These are phyloP conservation scores for Gopherus flavomarginatus DNA, from an alignment of 2,113 vertebrate genomes.

Conservation along the genomic window DNA sequence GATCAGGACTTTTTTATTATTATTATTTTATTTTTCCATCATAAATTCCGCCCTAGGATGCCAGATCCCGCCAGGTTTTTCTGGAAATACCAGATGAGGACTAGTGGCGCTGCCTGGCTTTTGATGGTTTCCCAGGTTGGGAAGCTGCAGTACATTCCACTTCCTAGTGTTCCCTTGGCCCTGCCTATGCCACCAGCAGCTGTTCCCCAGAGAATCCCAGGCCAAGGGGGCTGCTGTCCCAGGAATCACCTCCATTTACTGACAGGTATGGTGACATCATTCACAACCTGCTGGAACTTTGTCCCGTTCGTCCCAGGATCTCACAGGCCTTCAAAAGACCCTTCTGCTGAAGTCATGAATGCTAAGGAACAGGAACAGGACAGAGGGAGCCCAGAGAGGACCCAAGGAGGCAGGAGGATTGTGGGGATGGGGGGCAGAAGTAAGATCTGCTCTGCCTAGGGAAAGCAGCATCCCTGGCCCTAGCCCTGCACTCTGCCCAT, in stretches of 20 bases:
- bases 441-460: neutral
- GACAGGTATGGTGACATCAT: neutral
- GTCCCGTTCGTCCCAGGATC: neutral
- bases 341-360: neutral
- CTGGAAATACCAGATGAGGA: conserved; percentile 76
- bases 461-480: conserved; percentile 29
- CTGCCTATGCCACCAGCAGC: neutral
- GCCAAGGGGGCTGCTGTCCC: neutral
- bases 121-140: conserved; percentile 68
- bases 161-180: conserved; percentile 40
- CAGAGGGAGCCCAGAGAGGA: neutral
- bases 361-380: neutral
- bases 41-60: conserved; percentile 77
- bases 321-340: rapidly evolving
- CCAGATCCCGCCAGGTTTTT: conserved; percentile 75
- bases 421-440: neutral
- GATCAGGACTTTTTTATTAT: conserved; percentile 72
- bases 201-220: neutral
- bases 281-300: neutral
- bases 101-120: conserved; percentile 69
- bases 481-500: conserved; percentile 20
- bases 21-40: conserved; percentile 84
- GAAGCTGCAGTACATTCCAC: neutral
- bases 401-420: neutral
- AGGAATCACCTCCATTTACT: neutral